A percentile compares a stretch with the other conserved stretches of the same genome.
Conservation (phyloP, 1,140 invertebrate species). For the Chrysopa pallens region DNA sequence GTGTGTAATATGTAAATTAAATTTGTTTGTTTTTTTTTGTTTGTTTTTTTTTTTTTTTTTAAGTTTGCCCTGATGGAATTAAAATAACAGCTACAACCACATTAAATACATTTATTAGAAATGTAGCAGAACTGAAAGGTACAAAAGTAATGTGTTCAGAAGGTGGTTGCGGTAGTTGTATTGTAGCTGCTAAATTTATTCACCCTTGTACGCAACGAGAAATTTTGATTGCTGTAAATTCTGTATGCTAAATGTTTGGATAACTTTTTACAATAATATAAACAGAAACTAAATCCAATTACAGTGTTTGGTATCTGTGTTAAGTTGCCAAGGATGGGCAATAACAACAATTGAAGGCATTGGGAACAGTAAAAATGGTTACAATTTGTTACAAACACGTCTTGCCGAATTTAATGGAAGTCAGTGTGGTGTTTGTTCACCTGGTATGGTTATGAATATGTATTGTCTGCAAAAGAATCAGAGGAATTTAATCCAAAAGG, state of each 20-base stretch:
- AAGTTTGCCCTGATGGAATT: too few relatives aligned
- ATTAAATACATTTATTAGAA: slow-evolving; percentile 49
- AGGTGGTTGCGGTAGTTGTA: slow-evolving; percentile 66
- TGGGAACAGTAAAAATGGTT: slow-evolving; percentile 45
- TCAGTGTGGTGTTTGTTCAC: slow-evolving; percentile 67
- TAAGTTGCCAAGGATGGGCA: slow-evolving; percentile 51
- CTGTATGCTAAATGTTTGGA: slow-evolving; percentile 29
- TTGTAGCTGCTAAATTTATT: slow-evolving; percentile 39
- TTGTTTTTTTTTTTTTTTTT: too few relatives aligned
- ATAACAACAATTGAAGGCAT: slow-evolving; percentile 66
- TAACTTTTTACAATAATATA: neutral
- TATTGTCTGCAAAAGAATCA: slow-evolving; percentile 36
- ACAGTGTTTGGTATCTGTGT: slow-evolving; percentile 56
- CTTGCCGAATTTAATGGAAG: slow-evolving; percentile 54
- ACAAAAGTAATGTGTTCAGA: slow-evolving; percentile 70
- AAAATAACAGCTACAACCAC: slow-evolving; percentile 28
- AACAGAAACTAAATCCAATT: slow-evolving; percentile 2
- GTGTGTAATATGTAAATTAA: too few relatives aligned
- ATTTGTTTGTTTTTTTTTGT: too few relatives aligned
- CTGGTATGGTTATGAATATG: slow-evolving; percentile 80
- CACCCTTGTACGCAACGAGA: slow-evolving; percentile 31
- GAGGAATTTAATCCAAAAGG: slow-evolving; percentile 32
- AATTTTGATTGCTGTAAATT: slow-evolving; percentile 49
- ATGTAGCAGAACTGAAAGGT: slow-evolving; percentile 44
- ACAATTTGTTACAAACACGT: slow-evolving; percentile 47